Base-by-base conservation (phyloP, 2,113 vertebrate genomes). In the Urocynchramus pylzowi region DNA sequence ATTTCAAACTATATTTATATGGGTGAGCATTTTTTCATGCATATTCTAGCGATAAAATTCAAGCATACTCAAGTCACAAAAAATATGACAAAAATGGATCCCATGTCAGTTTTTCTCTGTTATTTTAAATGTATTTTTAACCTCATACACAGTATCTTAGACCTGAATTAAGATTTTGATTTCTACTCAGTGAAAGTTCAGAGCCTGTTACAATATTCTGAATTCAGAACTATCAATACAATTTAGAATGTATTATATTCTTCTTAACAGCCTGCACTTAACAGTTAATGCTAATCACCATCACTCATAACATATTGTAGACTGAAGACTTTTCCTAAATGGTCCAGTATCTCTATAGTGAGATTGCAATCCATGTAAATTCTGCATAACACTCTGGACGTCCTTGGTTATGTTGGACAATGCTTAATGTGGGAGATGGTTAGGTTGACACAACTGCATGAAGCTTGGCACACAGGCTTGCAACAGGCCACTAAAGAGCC, bases 381-480 rank as follows among this genome's bases (percentile, higher is more conserved):
- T 57, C 52, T 47, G 21, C 9, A 1, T 23, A 54, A 54, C 3
- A 6, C 35, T 39, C 15, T 28, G 26, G 9, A 77, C 0, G 1
- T 44, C 59, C 30, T 73, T 57, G 15, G 5, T 76, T 70, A 53
- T 0, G 0, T 3, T 45, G 49, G 50, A 52, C 5, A 74, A 75
- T 33, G 5, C 16, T 71, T 65, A 26, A 16, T 13, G 13, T 69
- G 39, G 63, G 4, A 23, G 16, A 49, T 1, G 2, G 18, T 73
- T 61, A 20, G 1, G 5, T 30, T 79, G 77, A 13, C 35, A 56
- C 37, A 76, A 73, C 18, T 17, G 20, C 27, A 57, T 9, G 21
- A 42, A 93, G 42, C 33, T 86, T 87, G 27, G 56, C 47, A 42
- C 1, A 2, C 15, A 64, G 54, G 11, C 33, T 67, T 69, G 42